A percentile compares a stretch with the other conserved stretches of the same genome.
phyloP scores from a whole-genome alignment of 2,113 vertebrate species.

The Conger conger region DNA sequence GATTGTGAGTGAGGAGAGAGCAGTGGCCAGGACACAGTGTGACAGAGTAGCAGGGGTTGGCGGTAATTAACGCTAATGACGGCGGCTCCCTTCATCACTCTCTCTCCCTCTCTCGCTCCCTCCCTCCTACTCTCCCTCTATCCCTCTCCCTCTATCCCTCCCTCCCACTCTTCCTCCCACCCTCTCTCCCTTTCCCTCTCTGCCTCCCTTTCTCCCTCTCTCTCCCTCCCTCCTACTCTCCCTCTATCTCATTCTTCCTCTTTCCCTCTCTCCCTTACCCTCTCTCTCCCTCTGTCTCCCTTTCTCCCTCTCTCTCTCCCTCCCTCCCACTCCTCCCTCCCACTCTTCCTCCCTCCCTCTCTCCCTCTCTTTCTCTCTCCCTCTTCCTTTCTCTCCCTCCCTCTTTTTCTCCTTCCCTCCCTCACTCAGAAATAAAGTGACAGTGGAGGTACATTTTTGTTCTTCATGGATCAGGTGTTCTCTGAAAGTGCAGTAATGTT shows the following conservation, averaged over 20 bases:
- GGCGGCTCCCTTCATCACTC: neutral
- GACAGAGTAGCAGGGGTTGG: neutral
- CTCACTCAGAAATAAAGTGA: too few relatives aligned
- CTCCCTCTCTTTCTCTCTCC: conserved; percentile 22
- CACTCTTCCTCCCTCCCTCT: neutral
- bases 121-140: too few relatives aligned
- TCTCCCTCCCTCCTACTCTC: neutral
- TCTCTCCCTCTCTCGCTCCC: too few relatives aligned
- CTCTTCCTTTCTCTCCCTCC: conserved; percentile 23
- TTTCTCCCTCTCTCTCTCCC: conserved; percentile 29
- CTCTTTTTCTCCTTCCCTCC: neutral
- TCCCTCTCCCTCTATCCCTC: neutral
- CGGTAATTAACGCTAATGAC: neutral
- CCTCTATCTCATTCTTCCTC: too few relatives aligned
- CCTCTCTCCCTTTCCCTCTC: too few relatives aligned
- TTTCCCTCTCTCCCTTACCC: too few relatives aligned
- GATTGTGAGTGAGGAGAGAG: neutral
- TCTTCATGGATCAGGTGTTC: too few relatives aligned
- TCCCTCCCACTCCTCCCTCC: too few relatives aligned
- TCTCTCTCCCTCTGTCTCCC: neutral
- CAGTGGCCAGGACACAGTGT: neutral
- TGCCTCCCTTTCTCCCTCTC: too few relatives aligned
- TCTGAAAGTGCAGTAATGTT: too few relatives aligned
- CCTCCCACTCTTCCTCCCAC: too few relatives aligned
- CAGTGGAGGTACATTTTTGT: too few relatives aligned